Conservation (phyloP, 2,113 vertebrate species). For the Axis porcinus region DNA sequence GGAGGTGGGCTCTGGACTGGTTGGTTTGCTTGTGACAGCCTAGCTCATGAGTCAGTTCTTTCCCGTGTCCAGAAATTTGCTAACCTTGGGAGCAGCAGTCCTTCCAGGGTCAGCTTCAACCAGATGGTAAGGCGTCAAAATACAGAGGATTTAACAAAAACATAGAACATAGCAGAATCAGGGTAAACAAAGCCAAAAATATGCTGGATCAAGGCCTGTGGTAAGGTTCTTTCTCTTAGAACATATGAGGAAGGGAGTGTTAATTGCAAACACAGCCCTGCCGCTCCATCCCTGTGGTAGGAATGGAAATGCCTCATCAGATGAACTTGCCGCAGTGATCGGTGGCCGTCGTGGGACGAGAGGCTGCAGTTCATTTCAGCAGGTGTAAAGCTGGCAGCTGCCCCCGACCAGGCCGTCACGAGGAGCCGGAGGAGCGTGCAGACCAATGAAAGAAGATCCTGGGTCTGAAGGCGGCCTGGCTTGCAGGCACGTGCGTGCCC, state of each 20-base stretch:
- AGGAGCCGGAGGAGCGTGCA: neutral
- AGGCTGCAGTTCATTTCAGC: neutral
- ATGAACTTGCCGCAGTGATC: fast-evolving
- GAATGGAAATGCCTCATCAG: too few species aligned
- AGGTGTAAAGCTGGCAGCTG: too few species aligned
- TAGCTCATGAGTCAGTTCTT: neutral
- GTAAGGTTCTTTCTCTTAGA: neutral
- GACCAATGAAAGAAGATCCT: fast-evolving
- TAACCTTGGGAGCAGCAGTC: neutral
- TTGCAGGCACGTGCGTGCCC: fast-evolving
- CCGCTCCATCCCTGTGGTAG: neutral
- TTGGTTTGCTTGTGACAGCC: neutral
- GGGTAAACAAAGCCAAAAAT: neutral
- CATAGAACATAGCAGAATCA: neutral
- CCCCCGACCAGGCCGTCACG: too few species aligned
- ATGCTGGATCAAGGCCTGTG: neutral
- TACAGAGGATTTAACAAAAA: neutral
- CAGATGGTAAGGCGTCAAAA: neutral
- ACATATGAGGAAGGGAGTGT: neutral
- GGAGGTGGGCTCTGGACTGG: neutral
- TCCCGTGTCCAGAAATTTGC: neutral
- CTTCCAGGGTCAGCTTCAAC: neutral
- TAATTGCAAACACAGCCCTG: neutral
- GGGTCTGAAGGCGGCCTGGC: neutral
- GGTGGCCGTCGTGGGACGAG: neutral